These are phyloP conservation scores for Marronus borbonicus DNA, from an alignment of 2,888 invertebrate species.

Conservation along the genomic window DNA sequence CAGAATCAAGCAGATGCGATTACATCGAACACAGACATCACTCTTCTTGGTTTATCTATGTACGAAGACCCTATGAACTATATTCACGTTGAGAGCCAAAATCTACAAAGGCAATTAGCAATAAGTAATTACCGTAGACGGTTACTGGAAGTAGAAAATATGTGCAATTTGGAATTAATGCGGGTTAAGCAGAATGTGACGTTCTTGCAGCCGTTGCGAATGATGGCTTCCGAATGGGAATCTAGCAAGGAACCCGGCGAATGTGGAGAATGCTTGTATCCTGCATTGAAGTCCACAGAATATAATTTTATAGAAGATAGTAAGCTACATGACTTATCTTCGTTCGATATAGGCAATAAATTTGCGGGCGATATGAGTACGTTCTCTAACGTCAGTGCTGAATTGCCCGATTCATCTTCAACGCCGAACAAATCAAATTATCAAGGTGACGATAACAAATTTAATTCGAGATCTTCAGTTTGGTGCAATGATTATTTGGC, in stretches of 20 bases:
- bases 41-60: not conserved
- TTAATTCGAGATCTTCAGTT: constrained; percentile 5
- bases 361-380: constrained; percentile 50
- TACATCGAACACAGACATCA: not conserved
- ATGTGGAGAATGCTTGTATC: constrained; percentile 43
- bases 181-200: constrained; percentile 67
- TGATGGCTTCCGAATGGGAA: constrained; percentile 68
- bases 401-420: constrained; percentile 37
- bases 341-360: constrained; percentile 49
- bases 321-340: constrained; percentile 26
- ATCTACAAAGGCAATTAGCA: constrained; percentile 64
- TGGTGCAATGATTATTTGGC: constrained; percentile 45
- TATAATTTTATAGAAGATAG: constrained; percentile 29
- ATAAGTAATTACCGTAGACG: constrained; percentile 67
- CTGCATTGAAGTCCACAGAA: not conserved
- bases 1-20: constrained; percentile 30
- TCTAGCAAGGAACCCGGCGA: constrained; percentile 35
- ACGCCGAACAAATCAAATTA: constrained; percentile 4
- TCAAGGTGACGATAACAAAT: constrained; percentile 22
- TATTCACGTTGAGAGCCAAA: constrained; percentile 64
- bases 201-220: constrained; percentile 66
- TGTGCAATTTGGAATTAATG: constrained; percentile 69
- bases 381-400: constrained; percentile 40
- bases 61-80: constrained; percentile 64
- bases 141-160: constrained; percentile 68